Base-by-base conservation (phyloP, 53 echinoderm and acorn worm species). In the Echinarachnius parma region DNA sequence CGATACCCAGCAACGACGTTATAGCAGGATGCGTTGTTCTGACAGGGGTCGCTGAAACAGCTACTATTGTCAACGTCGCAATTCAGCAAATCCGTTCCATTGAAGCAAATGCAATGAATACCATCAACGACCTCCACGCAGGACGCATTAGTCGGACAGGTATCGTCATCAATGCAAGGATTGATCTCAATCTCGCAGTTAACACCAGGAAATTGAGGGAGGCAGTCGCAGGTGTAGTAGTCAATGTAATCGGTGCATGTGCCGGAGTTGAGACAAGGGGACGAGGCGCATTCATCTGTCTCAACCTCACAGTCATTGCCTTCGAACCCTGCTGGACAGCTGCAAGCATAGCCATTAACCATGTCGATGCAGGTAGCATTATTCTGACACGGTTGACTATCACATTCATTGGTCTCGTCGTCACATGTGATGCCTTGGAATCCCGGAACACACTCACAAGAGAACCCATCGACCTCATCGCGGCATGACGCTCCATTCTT, bases 401-500 rank as follows among this genome's bases (percentile, higher is more conserved):
- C 49, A 55, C 92, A 91, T 28, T 91, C 92, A n/a, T 87, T 65
- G 15, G 87, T 79, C 29, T 91, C 81, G 2, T 29, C 55, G 16
- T 78, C 62, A 60, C 92, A 91, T 44, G n/a, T 44, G 14, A 47
- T 65, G 22, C 92, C 87, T 49, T 60, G 60, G 55, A 79, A 98
- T 9, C 89, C 77, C 14, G 31, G 28, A 33, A 44, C 8, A 31
- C 77, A 77, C 34, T n/a, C 3, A 23, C 77, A 77, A 3, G 34
- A 14, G 49, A 33, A 77, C 23, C 46, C 81, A 32, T 82, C 69
- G 9, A 52, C 69, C 34, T 84, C 60, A 45, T 90, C 87, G n/a
- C 78, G 18, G 56, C 94, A 94, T 16, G 31, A 21, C 9, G 57
- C 84, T 4, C 83, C 84, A 71, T 92, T 87, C 45, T 57, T 44